These are phyloP conservation scores for Saguinus imperator DNA, from an alignment of 2,113 vertebrate genomes.

Conservation along the genomic window DNA sequence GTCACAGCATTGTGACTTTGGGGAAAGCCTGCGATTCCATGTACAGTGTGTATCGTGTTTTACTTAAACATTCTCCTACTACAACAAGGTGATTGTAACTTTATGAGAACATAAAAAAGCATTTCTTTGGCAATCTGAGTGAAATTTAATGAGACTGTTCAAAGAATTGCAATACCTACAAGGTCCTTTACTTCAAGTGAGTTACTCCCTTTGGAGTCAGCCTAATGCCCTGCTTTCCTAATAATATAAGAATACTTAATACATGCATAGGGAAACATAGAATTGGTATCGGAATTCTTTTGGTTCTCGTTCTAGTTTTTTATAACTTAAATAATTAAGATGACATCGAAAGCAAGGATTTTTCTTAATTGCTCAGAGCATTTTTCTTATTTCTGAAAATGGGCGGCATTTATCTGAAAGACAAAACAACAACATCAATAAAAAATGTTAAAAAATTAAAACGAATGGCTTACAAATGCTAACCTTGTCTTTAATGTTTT, in stretches of 20 bases:
- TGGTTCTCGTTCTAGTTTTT: background rate
- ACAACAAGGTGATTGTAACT: background rate
- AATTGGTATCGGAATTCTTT: background rate
- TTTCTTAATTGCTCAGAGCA: background rate
- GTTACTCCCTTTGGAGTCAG: background rate
- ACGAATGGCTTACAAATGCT: background rate
- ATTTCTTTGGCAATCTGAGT: background rate
- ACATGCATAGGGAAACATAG: background rate
- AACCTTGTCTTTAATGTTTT: background rate
- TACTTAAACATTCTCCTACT: background rate
- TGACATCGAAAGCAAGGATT: background rate
- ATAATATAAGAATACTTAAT: background rate
- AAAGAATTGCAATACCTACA: background rate
- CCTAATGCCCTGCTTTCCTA: background rate
- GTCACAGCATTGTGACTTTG: background rate
- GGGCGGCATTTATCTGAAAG: background rate
- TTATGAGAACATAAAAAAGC: background rate
- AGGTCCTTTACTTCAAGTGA: background rate
- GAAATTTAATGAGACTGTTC: background rate
- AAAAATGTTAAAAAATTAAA: background rate
- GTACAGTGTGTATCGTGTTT: background rate
- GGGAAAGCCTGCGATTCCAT: background rate
- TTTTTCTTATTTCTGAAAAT: constrained; percentile 16
- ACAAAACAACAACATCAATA: background rate
- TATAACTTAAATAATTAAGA: constrained; percentile 26